These are phyloP conservation scores for Miniopterus natalensis DNA, from an alignment of 2,113 vertebrate genomes.

Conservation along the genomic window DNA sequence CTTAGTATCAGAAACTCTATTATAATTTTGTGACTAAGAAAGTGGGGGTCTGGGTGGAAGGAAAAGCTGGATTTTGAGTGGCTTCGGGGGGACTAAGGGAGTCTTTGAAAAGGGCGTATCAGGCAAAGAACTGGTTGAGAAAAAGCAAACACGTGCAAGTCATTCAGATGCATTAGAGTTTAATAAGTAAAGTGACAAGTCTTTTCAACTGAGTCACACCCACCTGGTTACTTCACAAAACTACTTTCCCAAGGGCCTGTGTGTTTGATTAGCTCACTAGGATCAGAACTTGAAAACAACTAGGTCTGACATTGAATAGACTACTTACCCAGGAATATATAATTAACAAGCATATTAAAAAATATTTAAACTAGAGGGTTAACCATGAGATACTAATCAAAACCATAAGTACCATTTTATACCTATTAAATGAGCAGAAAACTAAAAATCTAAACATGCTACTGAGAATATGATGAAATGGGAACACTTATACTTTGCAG, in stretches of 20 bases:
- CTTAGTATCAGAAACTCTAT: background rate
- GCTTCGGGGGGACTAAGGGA: background rate
- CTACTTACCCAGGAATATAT: background rate
- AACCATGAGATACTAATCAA: background rate
- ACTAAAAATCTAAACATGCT: background rate
- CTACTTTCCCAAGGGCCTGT: background rate
- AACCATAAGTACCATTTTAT: background rate
- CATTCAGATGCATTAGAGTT: background rate
- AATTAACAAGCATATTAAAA: background rate
- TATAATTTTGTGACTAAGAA: background rate
- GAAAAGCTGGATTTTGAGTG: background rate
- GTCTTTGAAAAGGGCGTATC: background rate
- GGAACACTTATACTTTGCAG: background rate
- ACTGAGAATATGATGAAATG: background rate
- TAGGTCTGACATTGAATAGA: background rate
- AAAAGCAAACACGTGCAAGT: background rate
- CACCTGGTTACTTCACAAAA: constrained; percentile 1
- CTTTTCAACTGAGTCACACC: background rate
- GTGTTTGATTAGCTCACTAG: background rate
- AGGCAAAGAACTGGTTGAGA: background rate
- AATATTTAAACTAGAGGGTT: background rate
- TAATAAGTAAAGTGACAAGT: background rate
- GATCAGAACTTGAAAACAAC: constrained; percentile 24
- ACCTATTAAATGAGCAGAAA: background rate
- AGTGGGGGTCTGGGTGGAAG: background rate